These are phyloP conservation scores for Drosophila varians DNA, from an alignment of 1,140 invertebrate genomes.

Conservation along the genomic window DNA sequence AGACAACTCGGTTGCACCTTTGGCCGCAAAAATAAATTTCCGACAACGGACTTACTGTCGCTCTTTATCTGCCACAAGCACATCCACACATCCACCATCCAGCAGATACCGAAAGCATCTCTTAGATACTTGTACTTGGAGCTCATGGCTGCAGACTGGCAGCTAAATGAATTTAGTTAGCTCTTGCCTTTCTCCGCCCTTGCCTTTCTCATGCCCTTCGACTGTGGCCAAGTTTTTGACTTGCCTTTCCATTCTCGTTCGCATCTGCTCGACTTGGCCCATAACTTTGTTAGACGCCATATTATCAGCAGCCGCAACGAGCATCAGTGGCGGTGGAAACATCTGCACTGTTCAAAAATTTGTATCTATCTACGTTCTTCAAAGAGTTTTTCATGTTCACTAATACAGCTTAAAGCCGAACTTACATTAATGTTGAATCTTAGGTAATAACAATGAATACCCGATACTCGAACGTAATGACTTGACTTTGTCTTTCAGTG, in stretches of 20 bases:
- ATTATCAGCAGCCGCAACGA: conserved; percentile 49
- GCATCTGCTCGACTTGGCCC: conserved; percentile 41
- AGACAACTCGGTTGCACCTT: conserved; percentile 44
- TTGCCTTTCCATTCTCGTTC: conserved; percentile 50
- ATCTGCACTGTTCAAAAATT: conserved; percentile 12
- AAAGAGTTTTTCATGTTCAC: too few species aligned
- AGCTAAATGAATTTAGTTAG: conserved; percentile 61
- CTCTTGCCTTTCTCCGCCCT: conserved; percentile 3
- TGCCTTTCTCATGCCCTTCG: background rate
- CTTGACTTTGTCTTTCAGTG: background rate
- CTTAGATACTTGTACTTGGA: background rate
- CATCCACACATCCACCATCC: background rate
- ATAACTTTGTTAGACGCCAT: conserved; percentile 53
- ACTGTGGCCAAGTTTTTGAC: conserved; percentile 45
- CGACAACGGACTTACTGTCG: conserved; percentile 8
- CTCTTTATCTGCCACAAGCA: background rate
- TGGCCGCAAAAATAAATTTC: conserved; percentile 53
- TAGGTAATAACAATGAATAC: too few species aligned
- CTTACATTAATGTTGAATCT: too few species aligned
- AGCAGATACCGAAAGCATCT: background rate
- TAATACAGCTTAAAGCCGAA: too few species aligned
- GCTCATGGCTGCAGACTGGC: conserved; percentile 15
- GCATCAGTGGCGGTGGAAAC: conserved; percentile 1
- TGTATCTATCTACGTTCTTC: too few species aligned
- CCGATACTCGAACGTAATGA: too few species aligned